Evolutionary conservation across 2,797 vertebrate genomes (phyloP).

Genomic region (Thripadectes ignobilis): DNA sequence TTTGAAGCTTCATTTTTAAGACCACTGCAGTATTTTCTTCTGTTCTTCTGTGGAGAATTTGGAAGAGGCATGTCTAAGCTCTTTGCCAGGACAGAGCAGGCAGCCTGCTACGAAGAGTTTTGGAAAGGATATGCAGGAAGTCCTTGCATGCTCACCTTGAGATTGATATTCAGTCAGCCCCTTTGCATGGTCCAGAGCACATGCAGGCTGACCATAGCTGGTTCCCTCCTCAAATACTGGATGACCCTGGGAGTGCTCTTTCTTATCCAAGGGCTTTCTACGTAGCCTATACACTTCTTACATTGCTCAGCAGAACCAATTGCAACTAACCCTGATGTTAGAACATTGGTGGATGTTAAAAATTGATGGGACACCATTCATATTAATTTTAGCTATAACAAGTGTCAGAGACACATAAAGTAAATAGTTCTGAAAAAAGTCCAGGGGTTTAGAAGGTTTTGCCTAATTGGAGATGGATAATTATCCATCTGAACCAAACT

Average conservation of each 20-base stretch:
- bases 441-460: not conserved
- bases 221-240: not conserved
- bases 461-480: not conserved
- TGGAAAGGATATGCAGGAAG: not conserved
- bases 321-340: not conserved
- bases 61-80: rapidly evolving
- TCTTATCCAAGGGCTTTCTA: not conserved
- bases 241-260: not conserved
- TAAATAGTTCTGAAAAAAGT: not conserved
- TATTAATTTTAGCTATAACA: not conserved
- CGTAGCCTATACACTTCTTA: rapidly evolving
- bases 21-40: not conserved
- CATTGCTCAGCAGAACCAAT: not conserved
- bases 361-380: not conserved
- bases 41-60: not conserved
- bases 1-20: not conserved
- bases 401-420: not conserved
- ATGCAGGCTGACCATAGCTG: not conserved
- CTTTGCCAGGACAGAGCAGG: not conserved
- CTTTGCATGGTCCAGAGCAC: not conserved
- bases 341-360: not conserved
- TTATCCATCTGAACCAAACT: not conserved
- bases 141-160: rapidly evolving
- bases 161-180: not conserved
- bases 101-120: not conserved